Evolutionary conservation across 2,797 vertebrate genomes (phyloP).

Genomic region (Schizothorax lantsangensis): DNA sequence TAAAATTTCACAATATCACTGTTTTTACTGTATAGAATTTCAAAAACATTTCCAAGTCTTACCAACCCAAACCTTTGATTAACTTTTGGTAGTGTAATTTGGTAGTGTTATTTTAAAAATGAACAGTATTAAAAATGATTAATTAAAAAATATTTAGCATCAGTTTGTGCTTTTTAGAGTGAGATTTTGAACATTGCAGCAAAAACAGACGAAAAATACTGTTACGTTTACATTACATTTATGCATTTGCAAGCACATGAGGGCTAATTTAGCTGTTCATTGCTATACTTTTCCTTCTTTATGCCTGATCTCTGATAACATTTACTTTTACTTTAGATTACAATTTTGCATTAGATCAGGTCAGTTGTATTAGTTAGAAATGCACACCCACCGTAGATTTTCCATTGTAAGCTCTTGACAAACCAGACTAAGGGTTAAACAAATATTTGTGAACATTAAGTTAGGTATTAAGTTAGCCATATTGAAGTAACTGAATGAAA

Average conservation of each 20-base stretch:
- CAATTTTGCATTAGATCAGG: slow-evolving; percentile 16
- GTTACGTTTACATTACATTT: background rate
- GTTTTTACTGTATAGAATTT: background rate
- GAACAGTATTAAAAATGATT: background rate
- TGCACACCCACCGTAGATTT: slow-evolving; percentile 41
- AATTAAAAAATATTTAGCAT: background rate
- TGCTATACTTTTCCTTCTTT: background rate
- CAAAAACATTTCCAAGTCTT: background rate
- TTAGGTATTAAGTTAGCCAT: background rate
- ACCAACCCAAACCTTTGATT: background rate
- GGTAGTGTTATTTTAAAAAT: background rate
- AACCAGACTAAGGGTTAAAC: background rate
- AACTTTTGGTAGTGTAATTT: background rate
- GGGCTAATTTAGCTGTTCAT: background rate
- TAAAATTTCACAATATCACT: background rate
- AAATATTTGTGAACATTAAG: slow-evolving; percentile 12
- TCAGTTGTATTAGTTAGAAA: slow-evolving; percentile 58
- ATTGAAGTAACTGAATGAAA: background rate
- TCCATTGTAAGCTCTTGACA: background rate
- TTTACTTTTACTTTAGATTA: background rate
- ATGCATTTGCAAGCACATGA: background rate
- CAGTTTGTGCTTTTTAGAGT: background rate
- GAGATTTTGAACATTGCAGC: background rate
- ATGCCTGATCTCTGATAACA: slow-evolving; percentile 22
- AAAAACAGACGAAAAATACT: background rate